Base-by-base conservation (phyloP, 2,888 invertebrate genomes). In the Tholera decimalis region DNA sequence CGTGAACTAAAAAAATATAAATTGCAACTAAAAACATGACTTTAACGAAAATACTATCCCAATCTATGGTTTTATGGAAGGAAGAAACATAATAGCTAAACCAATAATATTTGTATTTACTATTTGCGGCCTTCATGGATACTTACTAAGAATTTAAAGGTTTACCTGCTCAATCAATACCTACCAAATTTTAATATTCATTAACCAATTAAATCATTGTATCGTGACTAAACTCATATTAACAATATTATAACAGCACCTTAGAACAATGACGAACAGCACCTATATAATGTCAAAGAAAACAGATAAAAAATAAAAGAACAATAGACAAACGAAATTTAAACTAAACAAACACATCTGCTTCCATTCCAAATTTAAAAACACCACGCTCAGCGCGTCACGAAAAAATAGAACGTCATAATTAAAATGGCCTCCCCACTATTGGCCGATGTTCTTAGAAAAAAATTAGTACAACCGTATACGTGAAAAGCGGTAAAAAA, bases 401-500 rank as follows among this genome's bases (percentile, higher is more conserved):
- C 82, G 83, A 88, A 88, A 89, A 88, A 88, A 83, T 82, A 76
- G 73, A 82, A 82, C 85, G 85, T 87, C 91, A 92, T 91, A 94
- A 94, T 95, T 94, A 93, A 92, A 93, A 91, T 92, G 89, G 89
- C 86, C 78, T 77, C 82, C 86, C 86, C 86, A 85, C 94, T 89
- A 95, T 95, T 95, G 94, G 95, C 84, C 84, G 86, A 84, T 82
- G 88, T 92, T 94, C 90, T 92, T 87, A 91, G 91, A 94, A 93
- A 92, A 95, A 93, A 93, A 92, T 82, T 85, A 80, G 85, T 86
- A 86, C 73, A 79, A 85, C 91, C 92, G 90, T 91, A 89, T 91
- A 93, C 93, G 94, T 93, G 93, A 92, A 94, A 95, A 94, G 92
- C 88, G 88, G 78, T 90, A 90, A 94, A 95, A 92, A 94, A 95